A percentile compares a stretch with the other conserved stretches of the same genome.
These are phyloP conservation scores for Sicus ferrugineus DNA, from an alignment of 2,888 invertebrate genomes.

Conservation along the genomic window DNA sequence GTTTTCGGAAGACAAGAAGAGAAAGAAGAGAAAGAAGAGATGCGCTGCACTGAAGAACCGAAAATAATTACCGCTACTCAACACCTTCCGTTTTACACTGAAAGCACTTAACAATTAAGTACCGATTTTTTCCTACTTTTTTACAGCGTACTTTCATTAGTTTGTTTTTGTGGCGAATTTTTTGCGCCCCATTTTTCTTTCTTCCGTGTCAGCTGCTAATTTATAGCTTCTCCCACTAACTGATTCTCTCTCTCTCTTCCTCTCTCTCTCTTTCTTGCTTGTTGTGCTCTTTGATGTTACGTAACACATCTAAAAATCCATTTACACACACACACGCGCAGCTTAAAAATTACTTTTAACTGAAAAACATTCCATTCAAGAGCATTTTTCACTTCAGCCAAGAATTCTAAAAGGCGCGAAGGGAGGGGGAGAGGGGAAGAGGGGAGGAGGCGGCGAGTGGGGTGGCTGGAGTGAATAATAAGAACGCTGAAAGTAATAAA, in stretches of 20 bases:
- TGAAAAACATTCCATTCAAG: slow-evolving; percentile 29
- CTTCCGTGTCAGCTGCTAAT: neutral
- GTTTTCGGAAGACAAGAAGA: too few species aligned
- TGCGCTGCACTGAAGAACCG: too few species aligned
- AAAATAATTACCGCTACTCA: too few species aligned
- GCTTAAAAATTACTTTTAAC: neutral
- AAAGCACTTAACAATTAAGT: neutral
- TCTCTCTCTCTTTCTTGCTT: neutral
- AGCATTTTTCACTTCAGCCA: slow-evolving; percentile 30
- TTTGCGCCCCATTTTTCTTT: neutral
- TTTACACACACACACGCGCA: neutral
- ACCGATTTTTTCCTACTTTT: neutral
- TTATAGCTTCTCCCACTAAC: neutral
- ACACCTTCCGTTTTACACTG: neutral
- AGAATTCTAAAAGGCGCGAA: neutral
- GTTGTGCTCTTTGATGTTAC: neutral
- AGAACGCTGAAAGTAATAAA: neutral
- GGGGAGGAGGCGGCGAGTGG: neutral
- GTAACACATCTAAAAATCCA: neutral
- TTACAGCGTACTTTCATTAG: too few species aligned
- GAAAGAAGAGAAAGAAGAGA: too few species aligned
- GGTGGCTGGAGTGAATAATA: neutral
- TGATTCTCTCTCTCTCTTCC: neutral
- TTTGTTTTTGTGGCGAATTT: neutral
- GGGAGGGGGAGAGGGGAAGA: neutral